phyloP scores from a whole-genome alignment of 2,888 invertebrate genomes.

The Eupeodes latifasciatus region DNA sequence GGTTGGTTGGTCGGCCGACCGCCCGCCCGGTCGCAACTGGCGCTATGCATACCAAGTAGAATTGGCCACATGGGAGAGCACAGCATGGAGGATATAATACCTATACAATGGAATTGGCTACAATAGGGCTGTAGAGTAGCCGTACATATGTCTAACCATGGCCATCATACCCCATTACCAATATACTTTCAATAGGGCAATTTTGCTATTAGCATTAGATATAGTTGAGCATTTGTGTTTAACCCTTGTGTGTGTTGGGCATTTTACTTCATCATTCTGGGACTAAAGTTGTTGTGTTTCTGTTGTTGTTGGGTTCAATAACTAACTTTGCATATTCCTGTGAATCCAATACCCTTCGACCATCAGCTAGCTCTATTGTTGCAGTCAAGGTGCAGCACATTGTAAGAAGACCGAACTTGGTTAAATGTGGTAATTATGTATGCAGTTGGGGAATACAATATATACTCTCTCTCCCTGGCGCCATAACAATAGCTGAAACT shows the following conservation, averaged over 20 bases:
- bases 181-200: conserved; percentile 46
- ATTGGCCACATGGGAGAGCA: conserved; percentile 68
- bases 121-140: not conserved
- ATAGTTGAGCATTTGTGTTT: conserved; percentile 57
- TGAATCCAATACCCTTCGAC: conserved; percentile 19
- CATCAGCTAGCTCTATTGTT: not conserved
- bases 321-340: conserved; percentile 24
- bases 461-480: conserved; percentile 53
- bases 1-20: conserved; percentile 46
- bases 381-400: conserved; percentile 35
- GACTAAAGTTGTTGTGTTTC: conserved; percentile 31
- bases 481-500: conserved; percentile 25
- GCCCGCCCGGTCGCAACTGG: conserved; percentile 40
- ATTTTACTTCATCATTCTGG: conserved; percentile 47
- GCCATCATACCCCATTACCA: no score
- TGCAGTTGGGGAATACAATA: conserved; percentile 49
- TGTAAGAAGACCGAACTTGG: conserved; percentile 8
- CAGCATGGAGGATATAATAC: conserved; percentile 32
- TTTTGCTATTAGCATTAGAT: conserved; percentile 65
- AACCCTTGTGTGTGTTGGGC: conserved; percentile 66
- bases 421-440: conserved; percentile 52
- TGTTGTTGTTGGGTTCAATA: conserved; percentile 7
- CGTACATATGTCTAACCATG: no score
- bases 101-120: conserved; percentile 17
- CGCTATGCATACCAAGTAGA: conserved; percentile 73